Evolutionary conservation across 2,113 vertebrate genomes (phyloP).

Genomic region (Erythrocercus mccallii): DNA sequence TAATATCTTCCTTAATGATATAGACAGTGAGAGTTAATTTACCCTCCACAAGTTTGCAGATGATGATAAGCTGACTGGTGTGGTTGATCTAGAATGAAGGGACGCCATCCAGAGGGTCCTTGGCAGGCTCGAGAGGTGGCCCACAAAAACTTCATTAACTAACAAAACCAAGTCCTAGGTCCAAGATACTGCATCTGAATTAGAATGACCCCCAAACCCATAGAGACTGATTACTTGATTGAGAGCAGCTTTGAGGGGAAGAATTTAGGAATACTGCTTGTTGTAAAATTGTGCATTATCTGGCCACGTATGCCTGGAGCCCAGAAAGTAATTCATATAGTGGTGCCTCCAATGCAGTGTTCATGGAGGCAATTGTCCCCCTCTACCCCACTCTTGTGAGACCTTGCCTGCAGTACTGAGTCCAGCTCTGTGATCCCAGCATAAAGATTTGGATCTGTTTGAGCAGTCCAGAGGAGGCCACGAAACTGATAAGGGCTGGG

Average conservation of each 20-base stretch:
- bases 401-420: background rate
- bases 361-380: background rate
- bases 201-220: fast-evolving
- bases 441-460: background rate
- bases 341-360: background rate
- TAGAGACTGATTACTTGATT: background rate
- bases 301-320: background rate
- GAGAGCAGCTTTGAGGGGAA: background rate
- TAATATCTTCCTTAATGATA: background rate
- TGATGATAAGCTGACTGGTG: background rate
- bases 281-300: background rate
- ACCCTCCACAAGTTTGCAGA: background rate
- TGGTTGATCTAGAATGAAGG: background rate
- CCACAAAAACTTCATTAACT: background rate
- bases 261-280: background rate
- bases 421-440: background rate
- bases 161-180: background rate
- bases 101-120: background rate
- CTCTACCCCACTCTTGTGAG: background rate
- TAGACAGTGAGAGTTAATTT: background rate
- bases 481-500: background rate
- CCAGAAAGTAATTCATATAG: background rate
- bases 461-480: background rate
- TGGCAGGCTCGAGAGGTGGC: background rate
- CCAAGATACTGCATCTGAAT: background rate